Conservation (phyloP, 2,113 vertebrate genomes). For the Malurus elegans region DNA sequence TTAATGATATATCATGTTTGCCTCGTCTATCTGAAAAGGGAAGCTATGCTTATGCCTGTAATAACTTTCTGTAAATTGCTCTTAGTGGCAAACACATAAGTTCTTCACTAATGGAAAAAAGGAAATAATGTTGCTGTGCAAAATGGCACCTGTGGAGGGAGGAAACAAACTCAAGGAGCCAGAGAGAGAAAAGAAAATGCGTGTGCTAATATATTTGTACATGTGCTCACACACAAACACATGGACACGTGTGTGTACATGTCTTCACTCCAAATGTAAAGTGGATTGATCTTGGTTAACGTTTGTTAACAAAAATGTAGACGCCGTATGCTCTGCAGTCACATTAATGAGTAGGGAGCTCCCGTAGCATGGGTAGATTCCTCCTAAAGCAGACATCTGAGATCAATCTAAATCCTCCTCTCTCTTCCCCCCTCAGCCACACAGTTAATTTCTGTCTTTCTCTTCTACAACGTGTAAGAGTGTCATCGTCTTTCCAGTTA, state of each 20-base stretch:
- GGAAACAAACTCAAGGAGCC: background rate
- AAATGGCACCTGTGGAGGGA: background rate
- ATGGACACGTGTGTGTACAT: accelerated
- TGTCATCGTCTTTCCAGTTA: background rate
- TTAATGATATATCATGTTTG: background rate
- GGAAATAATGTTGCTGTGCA: background rate
- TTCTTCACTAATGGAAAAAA: background rate
- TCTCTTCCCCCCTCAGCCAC: background rate
- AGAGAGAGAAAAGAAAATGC: background rate
- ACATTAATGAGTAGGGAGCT: background rate
- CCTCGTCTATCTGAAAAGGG: background rate
- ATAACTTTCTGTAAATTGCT: background rate
- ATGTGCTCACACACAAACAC: background rate
- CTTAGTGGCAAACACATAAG: accelerated
- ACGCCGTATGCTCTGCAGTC: background rate
- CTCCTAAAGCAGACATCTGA: background rate
- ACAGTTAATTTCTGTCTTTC: background rate
- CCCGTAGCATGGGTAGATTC: background rate
- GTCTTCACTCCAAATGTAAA: background rate
- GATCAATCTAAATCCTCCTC: background rate
- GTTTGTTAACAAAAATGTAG: accelerated
- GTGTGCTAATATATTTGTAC: background rate
- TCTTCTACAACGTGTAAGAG: background rate
- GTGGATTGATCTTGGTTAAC: background rate
- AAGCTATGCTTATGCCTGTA: background rate